Conservation (phyloP, 2,888 invertebrate species). For the Pheosia tremula region DNA sequence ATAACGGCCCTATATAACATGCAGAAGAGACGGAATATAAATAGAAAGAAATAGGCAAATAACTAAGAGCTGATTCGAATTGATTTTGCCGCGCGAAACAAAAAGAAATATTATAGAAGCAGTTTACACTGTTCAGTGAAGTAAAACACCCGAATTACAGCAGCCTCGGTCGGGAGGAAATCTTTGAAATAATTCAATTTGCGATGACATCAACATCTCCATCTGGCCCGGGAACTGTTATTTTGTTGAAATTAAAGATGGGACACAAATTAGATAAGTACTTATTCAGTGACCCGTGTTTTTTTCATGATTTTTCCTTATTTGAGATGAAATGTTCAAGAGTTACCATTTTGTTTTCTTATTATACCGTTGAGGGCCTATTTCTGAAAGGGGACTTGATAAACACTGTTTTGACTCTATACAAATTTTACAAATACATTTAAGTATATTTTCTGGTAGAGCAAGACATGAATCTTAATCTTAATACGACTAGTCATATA, state of each 20-base stretch:
- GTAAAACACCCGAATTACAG: constrained; percentile 9
- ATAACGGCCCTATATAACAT: too few species aligned
- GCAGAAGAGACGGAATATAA: too few species aligned
- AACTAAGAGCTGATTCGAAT: neutral
- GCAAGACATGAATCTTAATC: too few species aligned
- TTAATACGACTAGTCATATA: too few species aligned
- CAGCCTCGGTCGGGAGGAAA: neutral
- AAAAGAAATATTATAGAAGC: neutral
- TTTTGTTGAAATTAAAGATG: constrained; percentile 2
- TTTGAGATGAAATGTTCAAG: neutral
- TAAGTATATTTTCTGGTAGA: too few species aligned
- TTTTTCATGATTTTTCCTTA: neutral
- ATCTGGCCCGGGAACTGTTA: constrained; percentile 5
- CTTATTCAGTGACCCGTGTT: neutral
- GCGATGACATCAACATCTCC: constrained; percentile 9
- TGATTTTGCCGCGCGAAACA: neutral
- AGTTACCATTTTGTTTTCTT: neutral
- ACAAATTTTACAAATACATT: too few species aligned
- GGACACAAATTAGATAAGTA: neutral
- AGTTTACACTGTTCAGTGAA: neutral
- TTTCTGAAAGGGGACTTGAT: too few species aligned
- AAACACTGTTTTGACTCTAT: too few species aligned
- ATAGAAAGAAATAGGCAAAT: too few species aligned
- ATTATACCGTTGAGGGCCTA: too few species aligned
- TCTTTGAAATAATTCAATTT: constrained; percentile 8